These are phyloP conservation scores for Limonius californicus DNA, from an alignment of 1,140 invertebrate species.

Conservation along the genomic window DNA sequence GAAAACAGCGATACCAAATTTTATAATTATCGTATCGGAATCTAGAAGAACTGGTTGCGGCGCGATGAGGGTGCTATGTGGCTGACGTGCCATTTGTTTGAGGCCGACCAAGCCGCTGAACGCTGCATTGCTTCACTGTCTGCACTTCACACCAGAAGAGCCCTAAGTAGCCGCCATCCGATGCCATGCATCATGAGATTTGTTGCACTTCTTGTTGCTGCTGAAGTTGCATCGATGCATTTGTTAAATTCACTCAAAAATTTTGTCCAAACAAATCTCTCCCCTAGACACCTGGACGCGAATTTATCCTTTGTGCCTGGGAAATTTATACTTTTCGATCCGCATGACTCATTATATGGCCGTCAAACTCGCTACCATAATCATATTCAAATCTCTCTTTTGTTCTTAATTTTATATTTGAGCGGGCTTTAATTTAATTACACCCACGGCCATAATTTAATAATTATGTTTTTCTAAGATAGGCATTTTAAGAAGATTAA, in stretches of 20 bases:
- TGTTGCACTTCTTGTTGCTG: background rate
- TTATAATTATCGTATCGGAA: constrained; percentile 43
- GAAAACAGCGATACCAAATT: constrained; percentile 39
- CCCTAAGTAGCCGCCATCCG: background rate
- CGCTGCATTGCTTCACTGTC: constrained; percentile 5
- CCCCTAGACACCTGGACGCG: background rate
- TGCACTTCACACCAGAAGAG: constrained; percentile 11
- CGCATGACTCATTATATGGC: background rate
- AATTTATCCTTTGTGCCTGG: background rate
- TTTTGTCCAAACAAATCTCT: background rate
- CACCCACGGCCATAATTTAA: background rate
- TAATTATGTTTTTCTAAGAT: background rate
- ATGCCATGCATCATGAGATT: background rate
- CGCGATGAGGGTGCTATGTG: constrained; percentile 21
- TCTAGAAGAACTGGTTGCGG: constrained; percentile 40
- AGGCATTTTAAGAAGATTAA: constrained; percentile 6
- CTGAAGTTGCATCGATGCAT: background rate
- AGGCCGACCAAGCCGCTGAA: background rate
- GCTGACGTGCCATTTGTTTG: constrained; percentile 33
- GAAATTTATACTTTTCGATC: background rate
- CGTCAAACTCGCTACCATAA: background rate
- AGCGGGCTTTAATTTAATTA: background rate
- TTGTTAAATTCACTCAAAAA: constrained; percentile 1
- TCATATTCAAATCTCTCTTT: background rate
- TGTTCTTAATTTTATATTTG: too few species aligned